A percentile compares a stretch with the other conserved stretches of the same genome.
Evolutionary conservation across 2,888 invertebrate genomes (phyloP).

Genomic region (Thymelicus sylvestris): DNA sequence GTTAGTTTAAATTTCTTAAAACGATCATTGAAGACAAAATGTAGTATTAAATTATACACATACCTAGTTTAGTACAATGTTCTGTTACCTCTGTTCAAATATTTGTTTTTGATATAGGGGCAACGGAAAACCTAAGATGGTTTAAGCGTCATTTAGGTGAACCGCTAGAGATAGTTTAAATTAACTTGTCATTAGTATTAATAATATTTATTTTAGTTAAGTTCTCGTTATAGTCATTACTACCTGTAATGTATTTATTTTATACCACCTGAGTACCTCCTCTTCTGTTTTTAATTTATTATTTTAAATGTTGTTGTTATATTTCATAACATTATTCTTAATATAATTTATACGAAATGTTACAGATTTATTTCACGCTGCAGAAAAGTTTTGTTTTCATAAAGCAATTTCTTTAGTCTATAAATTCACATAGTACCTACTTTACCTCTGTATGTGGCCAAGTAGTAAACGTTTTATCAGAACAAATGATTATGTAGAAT

Average conservation of each 20-base stretch:
- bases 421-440: neutral
- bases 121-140: conserved; percentile 78
- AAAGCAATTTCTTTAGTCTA: neutral
- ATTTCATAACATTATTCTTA: conserved; percentile 41
- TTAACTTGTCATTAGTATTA: conserved; percentile 85
- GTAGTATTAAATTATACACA: conserved; percentile 66
- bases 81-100: conserved; percentile 82
- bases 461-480: neutral
- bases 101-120: conserved; percentile 69
- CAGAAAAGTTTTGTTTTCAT: neutral
- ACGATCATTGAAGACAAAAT: conserved; percentile 49
- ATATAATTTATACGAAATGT: conserved; percentile 57
- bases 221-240: conserved; percentile 70
- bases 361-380: conserved; percentile 40
- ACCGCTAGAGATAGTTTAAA: conserved; percentile 81
- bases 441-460: neutral
- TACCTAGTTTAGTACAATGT: conserved; percentile 72
- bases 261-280: conserved; percentile 83
- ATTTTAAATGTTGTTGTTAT: conserved; percentile 50
- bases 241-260: conserved; percentile 72
- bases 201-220: conserved; percentile 82
- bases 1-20: conserved; percentile 15
- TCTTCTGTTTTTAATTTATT: conserved; percentile 68
- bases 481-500: conserved; percentile 24
- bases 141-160: conserved; percentile 75